Evolutionary conservation across 2,113 vertebrate genomes (phyloP).

Genomic region (Hippopotamus amphibius): DNA sequence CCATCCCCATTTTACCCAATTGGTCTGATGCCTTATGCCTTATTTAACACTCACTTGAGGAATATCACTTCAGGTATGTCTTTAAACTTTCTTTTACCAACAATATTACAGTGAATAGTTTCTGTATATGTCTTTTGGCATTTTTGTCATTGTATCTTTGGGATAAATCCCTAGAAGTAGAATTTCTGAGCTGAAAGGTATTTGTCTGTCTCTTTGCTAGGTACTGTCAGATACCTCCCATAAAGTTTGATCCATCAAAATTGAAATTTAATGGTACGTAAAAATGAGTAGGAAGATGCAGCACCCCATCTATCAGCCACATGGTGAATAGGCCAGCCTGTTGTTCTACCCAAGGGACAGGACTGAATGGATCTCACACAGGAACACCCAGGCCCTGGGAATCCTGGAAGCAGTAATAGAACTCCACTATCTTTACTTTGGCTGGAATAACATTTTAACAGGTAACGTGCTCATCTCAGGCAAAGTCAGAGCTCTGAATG

Average conservation of each 20-base stretch:
- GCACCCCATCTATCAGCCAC: not conserved
- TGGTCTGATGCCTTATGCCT: rapidly evolving
- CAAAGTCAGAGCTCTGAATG: too few relatives aligned
- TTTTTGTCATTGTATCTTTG: not conserved
- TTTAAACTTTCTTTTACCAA: not conserved
- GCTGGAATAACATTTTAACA: too few relatives aligned
- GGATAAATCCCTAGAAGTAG: not conserved
- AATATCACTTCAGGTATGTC: too few relatives aligned
- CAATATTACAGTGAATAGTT: not conserved
- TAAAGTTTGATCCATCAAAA: not conserved
- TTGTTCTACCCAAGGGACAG: too few relatives aligned
- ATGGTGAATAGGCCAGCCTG: too few relatives aligned
- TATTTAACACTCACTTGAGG: not conserved
- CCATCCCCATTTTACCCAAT: not conserved
- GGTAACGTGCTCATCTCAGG: too few relatives aligned
- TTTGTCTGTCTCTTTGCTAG: not conserved
- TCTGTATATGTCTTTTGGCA: not conserved
- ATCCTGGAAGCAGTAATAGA: too few relatives aligned
- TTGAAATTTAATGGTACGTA: not conserved
- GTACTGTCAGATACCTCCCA: not conserved
- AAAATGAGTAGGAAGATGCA: not conserved
- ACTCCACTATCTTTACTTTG: too few relatives aligned
- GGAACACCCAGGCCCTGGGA: too few relatives aligned
- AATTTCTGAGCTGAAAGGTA: not conserved
- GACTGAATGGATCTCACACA: too few relatives aligned